These are phyloP conservation scores for Rhinichthys klamathensis DNA, from an alignment of 2,113 vertebrate species.

Conservation along the genomic window DNA sequence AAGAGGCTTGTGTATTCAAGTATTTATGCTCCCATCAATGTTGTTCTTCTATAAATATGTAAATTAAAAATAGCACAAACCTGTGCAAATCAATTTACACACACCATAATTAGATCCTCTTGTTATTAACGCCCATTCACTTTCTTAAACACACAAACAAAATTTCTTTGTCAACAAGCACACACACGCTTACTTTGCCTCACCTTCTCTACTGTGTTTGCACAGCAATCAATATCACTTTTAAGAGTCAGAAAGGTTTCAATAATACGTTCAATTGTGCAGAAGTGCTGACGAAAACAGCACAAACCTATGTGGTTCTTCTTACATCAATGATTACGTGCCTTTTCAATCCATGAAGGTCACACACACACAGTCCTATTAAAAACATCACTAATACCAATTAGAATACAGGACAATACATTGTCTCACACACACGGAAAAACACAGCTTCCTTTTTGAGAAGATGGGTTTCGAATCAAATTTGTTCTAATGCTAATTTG, in stretches of 20 bases:
- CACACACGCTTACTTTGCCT: not conserved
- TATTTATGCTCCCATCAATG: not conserved
- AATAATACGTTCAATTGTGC: not conserved
- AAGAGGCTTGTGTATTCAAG: not conserved
- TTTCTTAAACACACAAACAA: too few species aligned
- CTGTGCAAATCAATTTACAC: not conserved
- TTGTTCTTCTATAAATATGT: not conserved
- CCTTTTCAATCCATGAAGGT: not conserved
- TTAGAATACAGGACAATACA: too few species aligned
- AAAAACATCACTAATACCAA: too few species aligned
- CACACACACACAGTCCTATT: not conserved
- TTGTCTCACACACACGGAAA: conserved; percentile 9
- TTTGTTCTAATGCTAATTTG: not conserved
- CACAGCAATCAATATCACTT: not conserved
- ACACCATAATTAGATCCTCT: not conserved
- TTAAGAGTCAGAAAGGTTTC: not conserved
- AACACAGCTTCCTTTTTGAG: not conserved
- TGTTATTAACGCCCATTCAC: not conserved
- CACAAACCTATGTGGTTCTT: not conserved
- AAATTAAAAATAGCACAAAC: not conserved
- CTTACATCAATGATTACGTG: not conserved
- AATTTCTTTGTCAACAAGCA: not conserved
- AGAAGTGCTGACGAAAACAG: not conserved
- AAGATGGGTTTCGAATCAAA: not conserved
- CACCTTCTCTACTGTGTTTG: not conserved